Conservation (phyloP, 2,797 vertebrate species). For the Psittacula echo region DNA sequence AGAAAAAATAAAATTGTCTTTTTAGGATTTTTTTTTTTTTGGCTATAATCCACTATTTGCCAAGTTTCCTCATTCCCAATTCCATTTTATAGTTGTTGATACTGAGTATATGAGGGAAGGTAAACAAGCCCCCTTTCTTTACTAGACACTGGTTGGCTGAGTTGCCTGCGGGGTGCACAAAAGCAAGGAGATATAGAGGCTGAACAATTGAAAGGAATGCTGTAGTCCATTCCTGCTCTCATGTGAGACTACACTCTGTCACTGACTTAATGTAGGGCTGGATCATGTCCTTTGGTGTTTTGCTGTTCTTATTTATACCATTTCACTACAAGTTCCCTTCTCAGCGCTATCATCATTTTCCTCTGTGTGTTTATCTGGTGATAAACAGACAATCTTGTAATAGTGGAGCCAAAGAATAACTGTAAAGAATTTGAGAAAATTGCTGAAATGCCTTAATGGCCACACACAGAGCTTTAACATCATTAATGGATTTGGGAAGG, state of each 20-base stretch:
- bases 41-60: background rate
- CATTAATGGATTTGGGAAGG: background rate
- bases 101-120: background rate
- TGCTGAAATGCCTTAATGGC: conserved; percentile 38
- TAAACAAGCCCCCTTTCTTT: background rate
- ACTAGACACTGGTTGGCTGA: too few relatives aligned
- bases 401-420: conserved; percentile 2
- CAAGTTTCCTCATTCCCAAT: background rate
- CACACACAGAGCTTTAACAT: conserved; percentile 31
- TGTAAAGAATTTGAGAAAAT: conserved; percentile 17
- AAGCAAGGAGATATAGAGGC: background rate
- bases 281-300: background rate
- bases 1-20: background rate
- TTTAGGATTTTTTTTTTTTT: background rate
- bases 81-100: background rate
- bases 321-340: background rate
- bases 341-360: background rate
- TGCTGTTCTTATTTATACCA: background rate
- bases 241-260: background rate
- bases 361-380: background rate
- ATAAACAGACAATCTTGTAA: background rate
- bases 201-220: background rate
- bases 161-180: background rate
- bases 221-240: background rate
- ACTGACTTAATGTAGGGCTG: background rate